Evolutionary conservation across 1,140 invertebrate species (phyloP), one percentile per base, ranked within the genome.

Genomic region (Samia ricini): DNA sequence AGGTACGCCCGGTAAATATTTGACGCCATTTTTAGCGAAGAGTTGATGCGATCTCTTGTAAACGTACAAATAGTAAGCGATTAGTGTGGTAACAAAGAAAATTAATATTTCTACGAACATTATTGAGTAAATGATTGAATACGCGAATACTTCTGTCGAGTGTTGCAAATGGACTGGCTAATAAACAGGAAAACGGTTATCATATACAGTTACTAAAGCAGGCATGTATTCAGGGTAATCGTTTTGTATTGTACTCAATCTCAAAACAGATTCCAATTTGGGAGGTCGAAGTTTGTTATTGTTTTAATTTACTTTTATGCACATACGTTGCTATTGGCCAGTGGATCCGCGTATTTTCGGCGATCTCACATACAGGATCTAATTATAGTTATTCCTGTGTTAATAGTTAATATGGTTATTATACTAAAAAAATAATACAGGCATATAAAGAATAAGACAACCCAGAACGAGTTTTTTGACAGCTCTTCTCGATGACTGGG

Each of bases 41-140:
- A 59, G 69, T 6, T 70, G 58, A 23, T 80, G 69, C 12, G 66
- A 56, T 21, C 56, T 61, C 58, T 77, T 78, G 52, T 81, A 63
- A 15, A 48, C 10, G 26, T 78, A 84, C 1, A 76, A 57, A 29
- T 72, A 64, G 50, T 79, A 85, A 0, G 20, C 59, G 2, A 79
- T 0, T 49, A 80, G 0, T 20, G 57, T 56, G 0, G 81, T 83
- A 6, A 81, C 2, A 2, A 79, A 4, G 18, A 85, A 76, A 50
- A 85, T 69, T 42, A 83, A 15, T 24, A 82, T 55, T 66, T 85
- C 81, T 1, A 75, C 58, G 23, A 85, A 69, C 82, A 85, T 87
- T 24, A 57, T 52, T 22, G 23, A n/a, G n/a, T n/a, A 69, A 81
- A 85, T 87, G 19, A 57, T 52, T 48, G 15, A 22, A 58, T 21